phyloP scores from a whole-genome alignment of 2,113 vertebrate species.

The Onychostruthus taczanowskii region DNA sequence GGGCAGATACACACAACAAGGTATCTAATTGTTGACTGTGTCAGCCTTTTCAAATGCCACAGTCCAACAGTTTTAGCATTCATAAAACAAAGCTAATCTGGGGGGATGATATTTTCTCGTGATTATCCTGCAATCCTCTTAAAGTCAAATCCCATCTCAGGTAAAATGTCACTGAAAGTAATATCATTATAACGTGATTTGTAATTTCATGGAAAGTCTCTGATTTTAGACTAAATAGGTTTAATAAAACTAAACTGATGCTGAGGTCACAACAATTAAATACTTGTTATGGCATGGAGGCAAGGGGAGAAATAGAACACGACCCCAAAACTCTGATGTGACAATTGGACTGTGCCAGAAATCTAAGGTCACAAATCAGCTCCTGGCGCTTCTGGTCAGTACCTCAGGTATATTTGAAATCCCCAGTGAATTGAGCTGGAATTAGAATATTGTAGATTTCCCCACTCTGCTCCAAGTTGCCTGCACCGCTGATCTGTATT shows the following conservation, averaged over 20 bases:
- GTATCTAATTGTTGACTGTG: not conserved
- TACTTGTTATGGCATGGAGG: not conserved
- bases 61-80: not conserved
- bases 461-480: rapidly evolving
- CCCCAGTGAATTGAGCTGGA: not conserved
- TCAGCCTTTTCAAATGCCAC: conserved; percentile 18
- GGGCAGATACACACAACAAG: not conserved
- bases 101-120: conserved; percentile 32
- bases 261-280: not conserved
- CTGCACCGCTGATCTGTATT: rapidly evolving
- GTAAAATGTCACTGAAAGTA: conserved; percentile 44
- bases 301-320: not conserved
- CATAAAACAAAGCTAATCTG: conserved; percentile 32
- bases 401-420: not conserved
- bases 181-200: conserved; percentile 4
- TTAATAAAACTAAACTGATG: not conserved
- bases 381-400: not conserved
- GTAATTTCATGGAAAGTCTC: not conserved
- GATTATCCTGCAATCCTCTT: conserved; percentile 26
- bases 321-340: not conserved
- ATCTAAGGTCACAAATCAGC: not conserved
- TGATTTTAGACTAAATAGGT: not conserved
- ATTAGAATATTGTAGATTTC: not conserved
- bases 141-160: conserved; percentile 2
- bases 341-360: not conserved